Evolutionary conservation across 1,140 invertebrate genomes (phyloP), one percentile per base, ranked within the genome.

Genomic region (Octopus bimaculoides): DNA sequence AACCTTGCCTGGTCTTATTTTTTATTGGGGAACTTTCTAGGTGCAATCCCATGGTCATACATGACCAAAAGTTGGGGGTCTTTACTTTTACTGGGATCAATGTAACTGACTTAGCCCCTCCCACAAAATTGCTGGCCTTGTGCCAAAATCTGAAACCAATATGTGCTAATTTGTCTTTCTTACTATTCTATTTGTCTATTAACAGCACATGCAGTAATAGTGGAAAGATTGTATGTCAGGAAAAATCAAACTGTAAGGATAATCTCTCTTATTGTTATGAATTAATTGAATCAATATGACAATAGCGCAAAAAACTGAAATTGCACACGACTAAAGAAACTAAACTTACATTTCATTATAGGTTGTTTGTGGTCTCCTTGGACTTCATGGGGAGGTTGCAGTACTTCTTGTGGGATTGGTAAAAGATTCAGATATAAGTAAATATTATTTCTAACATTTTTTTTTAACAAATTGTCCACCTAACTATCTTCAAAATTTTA

Each of bases 231-330:
- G 9, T 75, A 52, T 75, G 74, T 53, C 74, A 75, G 17, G 74
- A 75, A 75, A 75, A 75, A 75, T 8, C 74, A 53, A 75, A 75
- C 74, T 75, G 74, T 75, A 53, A 75, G 74, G 12, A 66, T 12
- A 12, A 14, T 14, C n/a, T 66, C n/a, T 12, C 1, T 66, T n/a
- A 66, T n/a, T 66, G 2, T 66, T 14, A 66, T n/a, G 12, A 14
- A 14, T 66, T 66, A 66, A n/a, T 66, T n/a, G 61, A 14, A n/a
- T 66, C n/a, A 1, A 66, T n/a, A 14, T 66, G 12, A 12, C 61
- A 12, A 66, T 66, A 66, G 12, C n/a, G 0, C 61, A 66, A 66
- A n/a, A 66, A 12, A 14, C 1, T 2, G n/a, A 66, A 14, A n/a
- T 1, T 66, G 61, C 61, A 66, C 61, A 14, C 2, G n/a, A n/a